Base-by-base conservation (phyloP, 2,797 vertebrate species). In the Percopsis omiscomaycus region DNA sequence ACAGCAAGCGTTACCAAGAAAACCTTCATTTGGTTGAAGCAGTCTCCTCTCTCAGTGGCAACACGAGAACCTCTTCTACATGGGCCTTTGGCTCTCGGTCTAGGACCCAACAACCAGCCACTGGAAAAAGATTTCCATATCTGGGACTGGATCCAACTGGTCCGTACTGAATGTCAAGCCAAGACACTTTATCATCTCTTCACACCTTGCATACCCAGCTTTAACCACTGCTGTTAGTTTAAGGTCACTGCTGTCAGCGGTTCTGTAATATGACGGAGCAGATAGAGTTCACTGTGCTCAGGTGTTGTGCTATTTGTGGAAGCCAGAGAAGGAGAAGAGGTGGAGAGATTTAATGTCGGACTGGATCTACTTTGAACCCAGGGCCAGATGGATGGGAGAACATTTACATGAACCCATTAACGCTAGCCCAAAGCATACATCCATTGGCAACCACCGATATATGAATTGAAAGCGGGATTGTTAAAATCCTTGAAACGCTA, bases 131-230 rank as follows among this genome's bases (percentile, higher is more conserved):
- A 69, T 80, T 84, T 78, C 56, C 42, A 80, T 83, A 87, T 82
- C 71, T 85, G 66, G 84, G 71, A 85, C 13, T 12, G 69, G 79
- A 81, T 75, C 71, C 85, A 83, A 78, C 80, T 80, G 78, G 80
- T 61, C 65, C 61, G 64, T 16, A 11, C 56, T 51, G 75, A 77
- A 82, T 82, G 80, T 87, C 77, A 80, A n/a, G 65, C 59, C 69
- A 61, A 46, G 67, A 55, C 72, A 62, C 69, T 73, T 71, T 55
- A 68, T 88, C 83, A 50, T 61, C 28, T 80, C 73, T 84, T 83
- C 80, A 68, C 85, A 77, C 83, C 75, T 84, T 61, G 51, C 11
- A 5, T 74, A 79, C 83, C 81, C 66, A 81, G 70, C 77, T 87
- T 75, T 75, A 78, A 82, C 79, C 55, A 79, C 22, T 47, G 70